Base-by-base conservation (phyloP, 2,797 vertebrate genomes). In the Triplophysa bombifrons region DNA sequence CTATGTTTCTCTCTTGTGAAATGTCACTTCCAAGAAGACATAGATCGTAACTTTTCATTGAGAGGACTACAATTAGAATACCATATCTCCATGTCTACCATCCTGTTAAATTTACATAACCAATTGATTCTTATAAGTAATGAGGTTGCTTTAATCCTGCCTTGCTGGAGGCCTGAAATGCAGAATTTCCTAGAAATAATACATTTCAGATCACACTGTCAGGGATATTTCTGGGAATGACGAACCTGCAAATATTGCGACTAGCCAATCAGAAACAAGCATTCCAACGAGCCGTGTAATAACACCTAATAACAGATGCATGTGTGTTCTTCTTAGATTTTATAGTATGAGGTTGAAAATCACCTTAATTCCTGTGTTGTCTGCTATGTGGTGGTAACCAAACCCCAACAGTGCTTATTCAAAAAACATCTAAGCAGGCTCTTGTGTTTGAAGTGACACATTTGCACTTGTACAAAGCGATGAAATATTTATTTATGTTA, bases 271-370 rank as follows among this genome's bases (percentile, higher is more conserved):
- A 30, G 27, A 30, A 30, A 0, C 27, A 30, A 63, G 22, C 19
- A 34, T 30, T 48, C 19, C 27, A 30, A 30, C 27, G 27, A 30
- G 27, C 27, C 3, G 27, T 4, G 27, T 30, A 30, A 30, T 30
- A 74, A 64, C 25, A 74, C 17, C n/a, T 17, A 51, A 64, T 51
- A 66, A 13, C 27, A 41, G 27, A 53, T 55, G 73, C 65, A n/a
- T 48, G 22, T 16, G 48, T 30, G 48, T 48, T 30, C 27, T 30
- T 30, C 3, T 30, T 30, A 30, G 19, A 25, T 53, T 74, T 74
- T 74, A 63, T 64, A 34, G 58, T 17, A 20, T 38, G 0, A 6
- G 53, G 50, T 66, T 56, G 63, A 16, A 67, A 67, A 76, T 19
- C 20, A 76, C 50, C 50, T 27, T 34, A 66, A 25, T 13, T 67